Percentiles rank a stretch among this genome's conserved stretches.
Conservation (phyloP, 2,888 invertebrate species). For the Erebia epiphron region DNA sequence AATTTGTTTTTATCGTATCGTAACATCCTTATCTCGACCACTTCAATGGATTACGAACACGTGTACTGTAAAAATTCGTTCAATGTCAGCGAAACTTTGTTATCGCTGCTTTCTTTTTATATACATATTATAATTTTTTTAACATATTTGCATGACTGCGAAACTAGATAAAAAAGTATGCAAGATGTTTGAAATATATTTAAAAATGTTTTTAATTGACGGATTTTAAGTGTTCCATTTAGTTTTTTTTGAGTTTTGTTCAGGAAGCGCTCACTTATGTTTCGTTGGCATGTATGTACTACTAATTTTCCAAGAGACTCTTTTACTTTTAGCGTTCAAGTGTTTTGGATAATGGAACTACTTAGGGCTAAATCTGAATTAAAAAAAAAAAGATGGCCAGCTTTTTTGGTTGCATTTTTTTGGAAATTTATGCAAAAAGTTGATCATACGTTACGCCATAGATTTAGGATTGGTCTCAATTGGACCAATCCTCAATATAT, state of each 20-base stretch:
- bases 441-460: too few species aligned
- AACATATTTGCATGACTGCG: neutral
- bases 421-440: too few species aligned
- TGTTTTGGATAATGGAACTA: too few species aligned
- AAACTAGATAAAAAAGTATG: neutral
- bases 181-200: neutral
- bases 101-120: conserved; percentile 16
- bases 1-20: conserved; percentile 14
- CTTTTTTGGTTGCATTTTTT: too few species aligned
- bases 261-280: neutral
- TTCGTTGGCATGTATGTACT: neutral
- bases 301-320: too few species aligned
- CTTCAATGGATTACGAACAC: conserved; percentile 17
- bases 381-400: too few species aligned
- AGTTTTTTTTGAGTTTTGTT: neutral
- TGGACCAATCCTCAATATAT: too few species aligned
- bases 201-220: too few species aligned
- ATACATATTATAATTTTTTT: neutral
- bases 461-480: too few species aligned
- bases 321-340: too few species aligned
- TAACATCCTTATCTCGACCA: conserved; percentile 15
- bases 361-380: neutral
- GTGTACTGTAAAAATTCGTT: conserved; percentile 21
- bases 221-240: too few species aligned
- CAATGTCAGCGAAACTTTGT: conserved; percentile 17